A percentile compares a stretch with the other conserved stretches of the same genome.
Conservation (phyloP, 2,888 invertebrate species). For the Lomographa bimaculata region DNA sequence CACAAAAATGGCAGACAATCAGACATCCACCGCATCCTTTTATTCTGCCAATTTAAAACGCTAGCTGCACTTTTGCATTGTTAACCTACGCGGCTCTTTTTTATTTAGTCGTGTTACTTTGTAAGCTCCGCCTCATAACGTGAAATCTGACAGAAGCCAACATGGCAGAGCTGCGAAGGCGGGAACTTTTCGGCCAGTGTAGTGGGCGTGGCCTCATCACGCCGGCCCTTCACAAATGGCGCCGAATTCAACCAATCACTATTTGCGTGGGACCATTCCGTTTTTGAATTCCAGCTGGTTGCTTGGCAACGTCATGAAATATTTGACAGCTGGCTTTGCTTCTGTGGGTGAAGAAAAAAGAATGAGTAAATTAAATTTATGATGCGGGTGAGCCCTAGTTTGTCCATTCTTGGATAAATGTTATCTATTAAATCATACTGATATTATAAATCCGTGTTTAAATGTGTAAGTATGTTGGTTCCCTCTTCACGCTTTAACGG, state of each 20-base stretch:
- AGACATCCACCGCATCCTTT: constrained; percentile 6
- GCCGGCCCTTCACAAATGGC: constrained; percentile 79
- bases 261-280: constrained; percentile 47
- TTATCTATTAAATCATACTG: too few relatives aligned
- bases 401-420: background rate
- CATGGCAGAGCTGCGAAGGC: constrained; percentile 63
- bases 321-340: constrained; percentile 24
- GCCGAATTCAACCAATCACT: constrained; percentile 72
- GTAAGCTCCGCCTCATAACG: constrained; percentile 52
- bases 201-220: constrained; percentile 61
- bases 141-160: constrained; percentile 55
- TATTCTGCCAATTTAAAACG: constrained; percentile 27
- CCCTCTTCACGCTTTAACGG: too few relatives aligned
- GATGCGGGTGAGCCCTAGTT: background rate
- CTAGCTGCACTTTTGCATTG: background rate
- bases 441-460: too few relatives aligned
- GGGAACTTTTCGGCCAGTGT: constrained; percentile 51
- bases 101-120: constrained; percentile 45
- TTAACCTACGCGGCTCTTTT: constrained; percentile 19
- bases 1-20: constrained; percentile 26
- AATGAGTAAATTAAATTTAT: too few relatives aligned
- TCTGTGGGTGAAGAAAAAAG: constrained; percentile 4
- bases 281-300: constrained; percentile 45
- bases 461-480: too few relatives aligned
- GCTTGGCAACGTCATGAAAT: constrained; percentile 39